A percentile compares a stretch with the other conserved stretches of the same genome.
Evolutionary conservation across 2,888 invertebrate species (phyloP).

Genomic region (Drepanosiphum platanoidis): DNA sequence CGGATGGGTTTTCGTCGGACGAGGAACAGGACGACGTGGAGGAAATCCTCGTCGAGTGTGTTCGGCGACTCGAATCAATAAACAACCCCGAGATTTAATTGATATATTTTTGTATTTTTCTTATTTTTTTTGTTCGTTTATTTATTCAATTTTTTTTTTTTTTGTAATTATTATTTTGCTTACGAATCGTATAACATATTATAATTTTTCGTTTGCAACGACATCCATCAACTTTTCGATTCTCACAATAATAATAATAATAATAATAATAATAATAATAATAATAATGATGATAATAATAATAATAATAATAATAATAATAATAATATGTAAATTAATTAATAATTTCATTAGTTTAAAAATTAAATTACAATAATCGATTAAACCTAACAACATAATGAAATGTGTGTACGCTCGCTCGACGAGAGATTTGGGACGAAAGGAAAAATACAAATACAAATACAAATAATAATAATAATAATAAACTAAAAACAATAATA

Average conservation of each 20-base stretch:
- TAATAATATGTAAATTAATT: slow-evolving; percentile 56
- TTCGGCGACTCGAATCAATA: no score
- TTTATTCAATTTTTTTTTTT: slow-evolving; percentile 20
- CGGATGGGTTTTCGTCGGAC: no score
- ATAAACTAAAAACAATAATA: no score
- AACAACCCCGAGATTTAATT: slow-evolving; percentile 25
- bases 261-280: slow-evolving; percentile 49
- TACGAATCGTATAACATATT: slow-evolving; percentile 59
- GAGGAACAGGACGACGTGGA: not conserved
- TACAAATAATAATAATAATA: slow-evolving; percentile 49
- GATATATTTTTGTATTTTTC: slow-evolving; percentile 50
- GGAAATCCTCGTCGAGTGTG: no score
- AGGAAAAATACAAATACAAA: slow-evolving; percentile 12
- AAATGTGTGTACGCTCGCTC: slow-evolving; percentile 30
- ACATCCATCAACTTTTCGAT: slow-evolving; percentile 54
- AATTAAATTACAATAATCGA: slow-evolving; percentile 55
- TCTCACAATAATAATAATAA: slow-evolving; percentile 50
- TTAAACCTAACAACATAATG: slow-evolving; percentile 42
- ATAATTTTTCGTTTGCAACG: slow-evolving; percentile 56
- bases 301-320: slow-evolving; percentile 47
- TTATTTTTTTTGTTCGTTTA: slow-evolving; percentile 23
- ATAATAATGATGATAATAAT: slow-evolving; percentile 47
- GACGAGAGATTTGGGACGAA: slow-evolving; percentile 8
- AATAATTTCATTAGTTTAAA: slow-evolving; percentile 43
- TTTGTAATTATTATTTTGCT: slow-evolving; percentile 56